phyloP scores from a whole-genome alignment of 2,113 vertebrate genomes.

The Apaloderma vittatum region DNA sequence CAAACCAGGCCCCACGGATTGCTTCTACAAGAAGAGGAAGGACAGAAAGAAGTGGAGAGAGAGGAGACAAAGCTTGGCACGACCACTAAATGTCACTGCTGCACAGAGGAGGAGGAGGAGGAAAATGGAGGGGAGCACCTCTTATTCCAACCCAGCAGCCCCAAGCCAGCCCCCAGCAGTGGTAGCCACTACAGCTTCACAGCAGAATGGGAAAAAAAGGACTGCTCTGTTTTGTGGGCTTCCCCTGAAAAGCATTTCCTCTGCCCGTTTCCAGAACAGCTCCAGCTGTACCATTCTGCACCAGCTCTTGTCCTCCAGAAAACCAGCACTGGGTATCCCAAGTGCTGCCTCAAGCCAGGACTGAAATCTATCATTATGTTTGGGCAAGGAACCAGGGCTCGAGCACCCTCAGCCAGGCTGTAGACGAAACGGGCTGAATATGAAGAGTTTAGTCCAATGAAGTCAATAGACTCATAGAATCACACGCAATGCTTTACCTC shows the following conservation, averaged over 20 bases:
- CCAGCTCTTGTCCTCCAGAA: neutral
- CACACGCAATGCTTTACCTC: neutral
- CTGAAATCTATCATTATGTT: neutral
- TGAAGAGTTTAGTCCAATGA: neutral
- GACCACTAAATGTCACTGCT: neutral
- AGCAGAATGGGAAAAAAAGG: neutral
- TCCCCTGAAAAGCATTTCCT: neutral
- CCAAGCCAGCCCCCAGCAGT: neutral
- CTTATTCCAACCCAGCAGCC: neutral
- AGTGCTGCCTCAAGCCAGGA: neutral
- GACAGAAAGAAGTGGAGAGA: neutral
- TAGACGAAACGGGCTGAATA: neutral
- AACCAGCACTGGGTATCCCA: neutral
- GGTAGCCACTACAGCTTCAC: neutral
- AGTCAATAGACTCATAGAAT: neutral
- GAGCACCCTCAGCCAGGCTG: neutral
- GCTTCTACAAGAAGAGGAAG: neutral
- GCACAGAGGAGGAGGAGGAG: neutral
- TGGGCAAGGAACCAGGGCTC: neutral
- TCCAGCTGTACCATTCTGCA: neutral
- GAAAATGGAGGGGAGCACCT: neutral
- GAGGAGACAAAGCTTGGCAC: neutral
- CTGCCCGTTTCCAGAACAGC: neutral
- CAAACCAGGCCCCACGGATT: neutral
- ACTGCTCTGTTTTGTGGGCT: neutral